These are phyloP conservation scores for Scartelaos histophorus DNA, from an alignment of 2,113 vertebrate species.

Conservation along the genomic window DNA sequence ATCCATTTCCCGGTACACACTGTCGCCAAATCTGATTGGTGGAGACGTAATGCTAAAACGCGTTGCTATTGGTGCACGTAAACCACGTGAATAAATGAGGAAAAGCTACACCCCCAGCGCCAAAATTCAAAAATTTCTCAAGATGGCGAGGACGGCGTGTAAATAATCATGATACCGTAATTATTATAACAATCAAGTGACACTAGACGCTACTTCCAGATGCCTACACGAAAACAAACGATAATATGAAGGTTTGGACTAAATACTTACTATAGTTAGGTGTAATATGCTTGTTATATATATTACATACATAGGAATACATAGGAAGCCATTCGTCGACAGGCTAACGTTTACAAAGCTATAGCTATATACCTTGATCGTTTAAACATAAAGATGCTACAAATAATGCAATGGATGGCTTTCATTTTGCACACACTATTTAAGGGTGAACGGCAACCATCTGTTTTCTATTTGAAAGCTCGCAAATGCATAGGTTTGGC, in stretches of 20 bases:
- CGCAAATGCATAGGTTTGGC: not conserved
- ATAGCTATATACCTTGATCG: not conserved
- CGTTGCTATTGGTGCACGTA: constrained; percentile 46
- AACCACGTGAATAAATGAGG: constrained; percentile 57
- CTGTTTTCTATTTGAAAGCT: not conserved
- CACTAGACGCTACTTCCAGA: not conserved
- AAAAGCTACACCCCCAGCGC: constrained; percentile 77
- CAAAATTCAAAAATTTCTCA: constrained; percentile 89
- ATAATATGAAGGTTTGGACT: constrained; percentile 76
- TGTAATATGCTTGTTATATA: not conserved
- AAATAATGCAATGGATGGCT: not conserved
- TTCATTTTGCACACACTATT: not conserved
- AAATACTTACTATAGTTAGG: not conserved
- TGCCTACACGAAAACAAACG: constrained; percentile 23
- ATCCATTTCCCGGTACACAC: constrained; percentile 39
- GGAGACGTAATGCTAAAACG: rapidly evolving
- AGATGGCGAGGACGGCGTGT: constrained; percentile 4
- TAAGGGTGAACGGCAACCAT: no score
- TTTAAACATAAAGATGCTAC: not conserved
- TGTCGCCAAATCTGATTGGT: constrained; percentile 16
- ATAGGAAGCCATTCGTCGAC: not conserved
- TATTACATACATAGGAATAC: no score
- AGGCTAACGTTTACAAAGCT: constrained; percentile 5
- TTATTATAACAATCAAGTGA: not conserved
- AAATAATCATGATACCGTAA: constrained; percentile 25